Base-by-base conservation (phyloP, 2,797 vertebrate species). In the Oreortyx pictus region DNA sequence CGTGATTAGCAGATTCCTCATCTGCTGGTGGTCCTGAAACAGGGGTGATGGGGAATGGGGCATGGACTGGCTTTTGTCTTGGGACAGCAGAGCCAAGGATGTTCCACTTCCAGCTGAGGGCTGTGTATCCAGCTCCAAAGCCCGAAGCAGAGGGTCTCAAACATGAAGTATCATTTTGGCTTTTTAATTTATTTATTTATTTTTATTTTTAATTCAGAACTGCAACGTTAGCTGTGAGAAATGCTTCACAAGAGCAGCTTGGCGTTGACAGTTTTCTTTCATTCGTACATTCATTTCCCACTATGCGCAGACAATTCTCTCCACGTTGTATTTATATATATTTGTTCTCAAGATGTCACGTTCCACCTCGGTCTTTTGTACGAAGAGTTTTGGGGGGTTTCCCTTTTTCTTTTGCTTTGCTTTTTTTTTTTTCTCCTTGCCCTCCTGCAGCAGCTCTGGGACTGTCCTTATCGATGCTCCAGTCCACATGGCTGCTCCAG, bases 1-100 rank as follows among this genome's bases (percentile, higher is more conserved):
- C 16, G 61, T 49, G 82, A 86, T 92, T 96, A 96, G 95, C 74
- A 49, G 77, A 90, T 92, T 95, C 79, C 93, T 95, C 74, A 94
- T 96, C 93, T 8, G 24, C 92, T 92, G 93, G 82, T 76, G 77
- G 90, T 86, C 75, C 86, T 92, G 92, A 96, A 94, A 92, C 89
- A 94, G 95, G 81, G 85, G 88, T 72, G 93, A 87, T 16, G 72
- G 75, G 49, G 52, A 73, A 81, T 75, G 3, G 27, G 52, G 43
- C 0, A 14, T 8, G 16, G 12, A 10, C 3, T 23, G 31, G 35
- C 7, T 46, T 68, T 24, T 50, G 46, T 13, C 49, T 72, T 61
- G 43, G 50, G 19, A 24, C 39, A 47, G 31, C 46, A 33, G 56
- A 33, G 33, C 14, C 39, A 78, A 78, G 17, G 1, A 0, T 29